Evolutionary conservation across 2,888 invertebrate genomes (phyloP).

Genomic region (Tetragnatha montana): DNA sequence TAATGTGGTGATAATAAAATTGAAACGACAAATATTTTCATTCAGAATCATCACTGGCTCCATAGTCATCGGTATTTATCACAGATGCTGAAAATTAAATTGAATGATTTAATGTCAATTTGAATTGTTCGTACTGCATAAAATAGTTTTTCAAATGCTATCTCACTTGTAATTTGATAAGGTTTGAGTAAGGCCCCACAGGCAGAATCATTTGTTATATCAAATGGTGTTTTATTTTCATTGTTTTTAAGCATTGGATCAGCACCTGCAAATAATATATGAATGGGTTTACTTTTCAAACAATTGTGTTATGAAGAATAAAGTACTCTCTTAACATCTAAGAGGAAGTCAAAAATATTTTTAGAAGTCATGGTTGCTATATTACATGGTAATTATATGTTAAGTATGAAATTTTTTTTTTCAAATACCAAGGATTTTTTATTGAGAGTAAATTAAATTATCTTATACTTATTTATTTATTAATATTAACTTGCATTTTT

Average conservation of each 20-base stretch:
- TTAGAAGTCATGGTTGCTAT: too few species aligned
- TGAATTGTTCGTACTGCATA: background rate
- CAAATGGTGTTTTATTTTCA: constrained; percentile 78
- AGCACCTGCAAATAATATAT: constrained; percentile 76
- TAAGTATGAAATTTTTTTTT: too few species aligned
- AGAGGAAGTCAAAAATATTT: too few species aligned
- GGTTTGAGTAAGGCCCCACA: constrained; percentile 75
- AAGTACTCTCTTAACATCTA: too few species aligned
- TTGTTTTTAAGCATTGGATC: constrained; percentile 78
- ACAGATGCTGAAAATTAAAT: constrained; percentile 72
- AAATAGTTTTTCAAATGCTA: background rate
- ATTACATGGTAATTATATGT: too few species aligned
- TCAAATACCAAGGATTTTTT: too few species aligned
- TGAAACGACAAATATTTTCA: constrained; percentile 72
- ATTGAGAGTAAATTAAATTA: background rate
- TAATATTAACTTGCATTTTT: background rate
- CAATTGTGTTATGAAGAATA: too few species aligned
- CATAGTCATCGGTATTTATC: constrained; percentile 76
- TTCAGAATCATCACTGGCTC: constrained; percentile 76
- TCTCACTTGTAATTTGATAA: constrained; percentile 57
- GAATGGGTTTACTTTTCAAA: too few species aligned
- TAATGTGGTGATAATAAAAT: constrained; percentile 17
- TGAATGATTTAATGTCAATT: background rate
- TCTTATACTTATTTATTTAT: background rate
- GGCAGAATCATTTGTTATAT: constrained; percentile 79